A percentile compares a stretch with the other conserved stretches of the same genome.
These are phyloP conservation scores for Cerceris rybyensis DNA, from an alignment of 2,888 invertebrate species.

Conservation along the genomic window DNA sequence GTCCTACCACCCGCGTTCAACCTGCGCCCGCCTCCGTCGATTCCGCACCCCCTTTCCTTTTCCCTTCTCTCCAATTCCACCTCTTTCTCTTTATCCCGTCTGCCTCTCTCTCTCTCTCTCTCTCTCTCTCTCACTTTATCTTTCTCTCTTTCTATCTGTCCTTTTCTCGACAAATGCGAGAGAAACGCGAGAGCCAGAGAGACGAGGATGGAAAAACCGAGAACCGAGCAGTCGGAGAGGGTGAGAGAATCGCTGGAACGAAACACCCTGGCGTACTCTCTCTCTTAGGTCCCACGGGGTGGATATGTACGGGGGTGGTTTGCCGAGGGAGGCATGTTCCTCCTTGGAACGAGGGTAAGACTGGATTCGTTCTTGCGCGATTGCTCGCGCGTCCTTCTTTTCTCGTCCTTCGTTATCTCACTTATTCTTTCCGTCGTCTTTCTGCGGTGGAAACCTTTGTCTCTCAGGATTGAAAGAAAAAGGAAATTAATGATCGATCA, in stretches of 20 bases:
- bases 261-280: slow-evolving; percentile 10
- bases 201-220: not conserved
- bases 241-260: not conserved
- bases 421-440: slow-evolving; percentile 8
- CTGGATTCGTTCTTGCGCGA: slow-evolving; percentile 24
- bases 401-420: slow-evolving; percentile 16
- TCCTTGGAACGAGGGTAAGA: slow-evolving; percentile 35
- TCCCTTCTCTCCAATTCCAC: slow-evolving; percentile 4
- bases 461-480: not conserved
- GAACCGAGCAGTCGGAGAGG: not conserved
- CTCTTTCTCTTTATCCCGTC: not conserved
- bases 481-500: slow-evolving; percentile 3
- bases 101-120: slow-evolving; percentile 7
- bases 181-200: not conserved
- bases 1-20: slow-evolving; percentile 58
- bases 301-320: slow-evolving; percentile 39
- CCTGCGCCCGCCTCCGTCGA: slow-evolving; percentile 28
- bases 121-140: slow-evolving; percentile 3
- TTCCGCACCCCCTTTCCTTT: slow-evolving; percentile 26
- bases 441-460: not conserved
- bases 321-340: slow-evolving; percentile 30
- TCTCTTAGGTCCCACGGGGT: slow-evolving; percentile 36
- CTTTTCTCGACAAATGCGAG: not conserved
- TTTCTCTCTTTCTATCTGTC: slow-evolving; percentile 9
- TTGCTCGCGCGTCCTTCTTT: slow-evolving; percentile 7